Conservation (phyloP, 2,797 vertebrate species). For the Sebastes kiyomatsui region DNA sequence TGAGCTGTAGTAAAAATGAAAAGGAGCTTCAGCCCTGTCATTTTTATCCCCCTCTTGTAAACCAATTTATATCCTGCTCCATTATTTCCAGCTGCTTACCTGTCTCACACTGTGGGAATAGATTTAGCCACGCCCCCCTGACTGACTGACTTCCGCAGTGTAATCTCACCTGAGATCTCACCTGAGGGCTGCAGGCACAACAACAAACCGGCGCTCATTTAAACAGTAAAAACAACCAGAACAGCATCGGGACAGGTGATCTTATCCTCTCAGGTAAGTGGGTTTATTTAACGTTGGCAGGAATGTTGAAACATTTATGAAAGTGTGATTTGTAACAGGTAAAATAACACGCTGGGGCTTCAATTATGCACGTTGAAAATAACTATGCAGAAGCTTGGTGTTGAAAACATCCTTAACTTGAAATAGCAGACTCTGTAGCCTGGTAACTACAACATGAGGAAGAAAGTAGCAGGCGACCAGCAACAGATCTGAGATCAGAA, state of each 20-base stretch:
- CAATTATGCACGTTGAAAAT: neutral
- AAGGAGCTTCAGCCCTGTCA: neutral
- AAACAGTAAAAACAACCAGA: neutral
- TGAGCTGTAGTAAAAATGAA: neutral
- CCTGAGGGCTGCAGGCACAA: neutral
- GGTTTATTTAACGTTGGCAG: neutral
- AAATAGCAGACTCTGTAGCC: no score
- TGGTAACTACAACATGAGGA: neutral
- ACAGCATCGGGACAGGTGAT: neutral
- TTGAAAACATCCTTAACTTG: neutral
- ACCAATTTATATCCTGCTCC: neutral
- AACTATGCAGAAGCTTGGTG: neutral
- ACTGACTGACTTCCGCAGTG: slow-evolving; percentile 7
- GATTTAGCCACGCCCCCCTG: slow-evolving; percentile 19
- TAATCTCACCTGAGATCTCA: neutral
- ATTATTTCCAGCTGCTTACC: neutral
- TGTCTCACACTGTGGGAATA: neutral
- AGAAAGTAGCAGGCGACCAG: neutral
- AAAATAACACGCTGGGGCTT: neutral
- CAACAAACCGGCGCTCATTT: neutral
- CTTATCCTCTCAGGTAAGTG: neutral
- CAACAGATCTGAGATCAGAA: neutral
- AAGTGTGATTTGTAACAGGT: neutral
- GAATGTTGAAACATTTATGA: neutral
- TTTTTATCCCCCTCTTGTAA: no score